A percentile compares a stretch with the other conserved stretches of the same genome.
phyloP scores from a whole-genome alignment of 2,113 vertebrate species.

The Neolamprologus sp. region DNA sequence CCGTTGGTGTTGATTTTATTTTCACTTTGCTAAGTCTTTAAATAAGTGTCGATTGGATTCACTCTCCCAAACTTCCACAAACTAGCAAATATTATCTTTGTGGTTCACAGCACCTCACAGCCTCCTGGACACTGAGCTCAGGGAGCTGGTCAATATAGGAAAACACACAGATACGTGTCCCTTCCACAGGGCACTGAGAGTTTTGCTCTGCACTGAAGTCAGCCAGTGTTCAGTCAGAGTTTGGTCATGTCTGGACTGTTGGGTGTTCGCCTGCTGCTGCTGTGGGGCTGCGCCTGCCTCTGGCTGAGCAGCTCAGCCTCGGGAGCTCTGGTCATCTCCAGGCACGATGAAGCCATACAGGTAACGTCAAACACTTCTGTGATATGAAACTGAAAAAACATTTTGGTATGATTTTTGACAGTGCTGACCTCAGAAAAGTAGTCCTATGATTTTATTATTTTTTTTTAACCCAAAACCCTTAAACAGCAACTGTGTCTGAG shows the following conservation, averaged over 20 bases:
- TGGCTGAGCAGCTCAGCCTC: not conserved
- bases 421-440: accelerated
- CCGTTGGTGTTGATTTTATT: accelerated
- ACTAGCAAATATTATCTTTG: not conserved
- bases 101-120: not conserved
- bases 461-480: not conserved
- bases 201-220: slow-evolving; percentile 14
- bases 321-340: slow-evolving; percentile 28
- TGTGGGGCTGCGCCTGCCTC: slow-evolving; percentile 37
- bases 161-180: not conserved
- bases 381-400: not conserved
- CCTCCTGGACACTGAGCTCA: not conserved
- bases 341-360: not conserved
- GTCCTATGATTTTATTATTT: not conserved
- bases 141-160: not conserved
- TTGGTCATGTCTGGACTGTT: slow-evolving; percentile 60
- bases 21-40: not conserved
- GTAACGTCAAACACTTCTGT: slow-evolving; percentile 11
- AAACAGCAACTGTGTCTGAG: not conserved
- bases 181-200: slow-evolving; percentile 4
- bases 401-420: accelerated
- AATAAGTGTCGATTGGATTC: not conserved
- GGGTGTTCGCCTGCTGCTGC: slow-evolving; percentile 43
- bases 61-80: not conserved
- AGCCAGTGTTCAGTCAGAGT: slow-evolving; percentile 30